These are phyloP conservation scores for Melanerpes formicivorus DNA, from an alignment of 2,113 vertebrate genomes.

Conservation along the genomic window DNA sequence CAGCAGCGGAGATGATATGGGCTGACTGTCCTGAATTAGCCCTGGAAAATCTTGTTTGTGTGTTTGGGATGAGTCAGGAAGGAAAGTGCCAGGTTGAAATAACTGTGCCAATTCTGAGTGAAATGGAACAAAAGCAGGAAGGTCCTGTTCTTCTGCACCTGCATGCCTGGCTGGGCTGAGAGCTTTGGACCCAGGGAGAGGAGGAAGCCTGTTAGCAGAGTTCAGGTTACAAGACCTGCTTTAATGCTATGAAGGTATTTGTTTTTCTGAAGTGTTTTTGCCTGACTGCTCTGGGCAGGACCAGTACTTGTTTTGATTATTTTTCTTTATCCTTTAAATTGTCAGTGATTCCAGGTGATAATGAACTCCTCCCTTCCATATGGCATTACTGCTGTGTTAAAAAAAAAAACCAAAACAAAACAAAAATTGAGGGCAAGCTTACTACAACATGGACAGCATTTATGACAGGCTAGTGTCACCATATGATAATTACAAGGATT, in stretches of 20 bases:
- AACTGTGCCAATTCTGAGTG: conserved; percentile 31
- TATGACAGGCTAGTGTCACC: neutral
- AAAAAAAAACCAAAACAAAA: neutral
- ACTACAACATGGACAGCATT: neutral
- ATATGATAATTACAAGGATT: neutral
- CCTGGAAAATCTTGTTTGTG: conserved; percentile 54
- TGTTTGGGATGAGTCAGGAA: conserved; percentile 64
- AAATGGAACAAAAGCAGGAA: conserved; percentile 59
- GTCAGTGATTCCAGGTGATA: neutral
- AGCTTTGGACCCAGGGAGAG: neutral
- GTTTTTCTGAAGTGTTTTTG: conserved; percentile 25
- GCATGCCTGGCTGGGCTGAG: neutral
- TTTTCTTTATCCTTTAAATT: neutral
- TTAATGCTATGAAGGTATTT: neutral
- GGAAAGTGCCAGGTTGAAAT: conserved; percentile 38
- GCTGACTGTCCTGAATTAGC: conserved; percentile 39
- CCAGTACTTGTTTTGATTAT: fast-evolving
- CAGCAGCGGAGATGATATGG: neutral
- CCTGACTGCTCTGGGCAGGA: neutral
- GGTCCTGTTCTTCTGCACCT: conserved; percentile 57
- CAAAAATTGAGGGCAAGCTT: neutral
- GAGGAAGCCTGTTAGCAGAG: neutral
- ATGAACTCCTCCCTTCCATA: neutral
- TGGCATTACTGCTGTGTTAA: neutral
- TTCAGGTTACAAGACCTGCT: neutral